Evolutionary conservation across 2,797 vertebrate species (phyloP).

Genomic region (Chelidonichthys spinosus): DNA sequence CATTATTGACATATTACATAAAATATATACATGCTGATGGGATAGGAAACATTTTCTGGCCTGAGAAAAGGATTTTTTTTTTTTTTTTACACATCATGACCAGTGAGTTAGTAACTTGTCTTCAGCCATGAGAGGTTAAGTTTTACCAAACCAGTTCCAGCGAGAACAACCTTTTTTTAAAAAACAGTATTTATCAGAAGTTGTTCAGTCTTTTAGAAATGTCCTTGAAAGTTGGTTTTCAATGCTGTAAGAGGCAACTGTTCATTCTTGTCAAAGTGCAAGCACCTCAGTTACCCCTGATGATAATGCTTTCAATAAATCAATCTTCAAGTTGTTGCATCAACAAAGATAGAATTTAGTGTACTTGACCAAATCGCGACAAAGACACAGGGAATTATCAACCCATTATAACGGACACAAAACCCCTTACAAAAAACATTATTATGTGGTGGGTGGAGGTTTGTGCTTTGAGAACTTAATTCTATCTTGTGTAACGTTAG

Average conservation of each 20-base stretch:
- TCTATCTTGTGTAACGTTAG: too few relatives aligned
- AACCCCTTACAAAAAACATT: too few relatives aligned
- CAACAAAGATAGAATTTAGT: neutral
- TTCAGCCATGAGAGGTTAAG: neutral
- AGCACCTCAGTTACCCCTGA: too few relatives aligned
- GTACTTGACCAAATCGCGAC: neutral
- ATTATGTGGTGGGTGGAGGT: too few relatives aligned
- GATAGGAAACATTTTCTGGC: slow-evolving; percentile 3
- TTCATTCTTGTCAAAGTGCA: too few relatives aligned
- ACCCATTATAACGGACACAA: neutral
- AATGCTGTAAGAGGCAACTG: too few relatives aligned
- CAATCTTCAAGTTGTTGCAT: neutral
- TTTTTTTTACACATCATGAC: neutral
- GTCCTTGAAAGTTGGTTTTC: too few relatives aligned
- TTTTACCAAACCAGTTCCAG: neutral
- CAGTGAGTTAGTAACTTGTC: neutral
- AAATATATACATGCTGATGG: neutral
- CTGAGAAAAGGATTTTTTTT: slow-evolving; percentile 10
- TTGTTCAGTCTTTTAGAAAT: too few relatives aligned
- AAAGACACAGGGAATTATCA: neutral
- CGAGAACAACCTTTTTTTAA: too few relatives aligned
- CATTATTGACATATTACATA: slow-evolving; percentile 24
- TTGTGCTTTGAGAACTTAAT: too few relatives aligned
- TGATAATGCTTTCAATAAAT: too few relatives aligned
- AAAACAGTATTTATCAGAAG: too few relatives aligned